Evolutionary conservation across 2,113 vertebrate genomes (phyloP).

Genomic region (Ondatra zibethicus): DNA sequence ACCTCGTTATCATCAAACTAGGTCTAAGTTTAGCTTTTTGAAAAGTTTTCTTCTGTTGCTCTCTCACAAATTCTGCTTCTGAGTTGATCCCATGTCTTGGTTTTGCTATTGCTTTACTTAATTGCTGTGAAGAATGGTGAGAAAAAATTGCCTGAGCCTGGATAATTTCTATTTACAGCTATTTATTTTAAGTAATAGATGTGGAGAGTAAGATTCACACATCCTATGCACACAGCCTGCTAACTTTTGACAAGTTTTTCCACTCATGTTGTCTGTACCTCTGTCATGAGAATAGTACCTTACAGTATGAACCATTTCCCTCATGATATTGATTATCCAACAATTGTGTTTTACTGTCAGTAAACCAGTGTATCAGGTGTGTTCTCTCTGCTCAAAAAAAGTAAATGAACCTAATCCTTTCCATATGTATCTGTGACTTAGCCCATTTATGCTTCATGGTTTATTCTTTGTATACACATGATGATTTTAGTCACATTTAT

Average conservation of each 20-base stretch:
- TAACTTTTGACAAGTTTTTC: neutral
- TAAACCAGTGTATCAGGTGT: fast-evolving
- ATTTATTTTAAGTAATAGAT: constrained; percentile 5
- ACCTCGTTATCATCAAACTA: no score
- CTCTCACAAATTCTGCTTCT: neutral
- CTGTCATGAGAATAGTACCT: neutral
- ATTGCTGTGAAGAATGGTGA: neutral
- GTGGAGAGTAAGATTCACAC: neutral
- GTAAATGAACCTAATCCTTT: neutral
- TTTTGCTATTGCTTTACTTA: neutral
- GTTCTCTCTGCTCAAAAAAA: neutral
- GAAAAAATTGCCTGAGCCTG: neutral
- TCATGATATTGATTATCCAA: neutral
- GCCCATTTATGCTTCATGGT: neutral
- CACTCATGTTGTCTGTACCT: neutral
- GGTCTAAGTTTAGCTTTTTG: neutral
- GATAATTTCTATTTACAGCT: neutral
- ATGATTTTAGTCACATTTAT: neutral
- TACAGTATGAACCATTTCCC: neutral
- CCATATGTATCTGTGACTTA: neutral
- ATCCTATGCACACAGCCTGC: neutral
- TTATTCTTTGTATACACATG: neutral
- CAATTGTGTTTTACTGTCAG: neutral
- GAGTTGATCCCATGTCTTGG: neutral
- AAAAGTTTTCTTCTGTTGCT: neutral